Conservation (phyloP, 2,888 invertebrate genomes). For the Thysanoteuthis rhombus region DNA sequence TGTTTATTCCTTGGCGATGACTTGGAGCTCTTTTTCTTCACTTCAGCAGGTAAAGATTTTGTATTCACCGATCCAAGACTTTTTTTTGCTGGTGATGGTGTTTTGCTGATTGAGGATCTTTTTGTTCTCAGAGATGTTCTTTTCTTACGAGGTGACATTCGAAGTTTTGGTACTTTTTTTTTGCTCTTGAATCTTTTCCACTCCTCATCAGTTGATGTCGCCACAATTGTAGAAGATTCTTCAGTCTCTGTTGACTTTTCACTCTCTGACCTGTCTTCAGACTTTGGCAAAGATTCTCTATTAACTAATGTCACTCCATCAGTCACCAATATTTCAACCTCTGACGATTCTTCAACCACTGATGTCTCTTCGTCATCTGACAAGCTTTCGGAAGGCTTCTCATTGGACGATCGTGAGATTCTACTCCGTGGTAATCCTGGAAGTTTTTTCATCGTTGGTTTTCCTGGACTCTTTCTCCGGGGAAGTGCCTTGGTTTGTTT, state of each 20-base stretch:
- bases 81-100: background rate
- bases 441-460: background rate
- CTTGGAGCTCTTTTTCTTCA: background rate
- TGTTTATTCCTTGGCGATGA: background rate
- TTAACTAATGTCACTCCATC: background rate
- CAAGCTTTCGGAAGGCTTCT: background rate
- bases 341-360: background rate
- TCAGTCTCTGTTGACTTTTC: no score
- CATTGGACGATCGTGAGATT: background rate
- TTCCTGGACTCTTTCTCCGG: background rate
- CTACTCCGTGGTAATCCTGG: background rate
- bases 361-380: background rate
- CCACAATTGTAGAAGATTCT: no score
- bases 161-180: background rate
- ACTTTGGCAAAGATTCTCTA: background rate
- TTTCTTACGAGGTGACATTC: background rate
- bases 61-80: background rate
- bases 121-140: background rate
- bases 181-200: background rate
- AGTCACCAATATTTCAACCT: background rate
- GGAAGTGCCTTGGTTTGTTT: background rate
- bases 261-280: background rate
- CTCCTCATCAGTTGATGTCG: background rate
- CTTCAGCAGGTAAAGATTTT: background rate
- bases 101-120: background rate